phyloP scores from a whole-genome alignment of 2,888 invertebrate genomes.

The Bhutanitis thaidina region DNA sequence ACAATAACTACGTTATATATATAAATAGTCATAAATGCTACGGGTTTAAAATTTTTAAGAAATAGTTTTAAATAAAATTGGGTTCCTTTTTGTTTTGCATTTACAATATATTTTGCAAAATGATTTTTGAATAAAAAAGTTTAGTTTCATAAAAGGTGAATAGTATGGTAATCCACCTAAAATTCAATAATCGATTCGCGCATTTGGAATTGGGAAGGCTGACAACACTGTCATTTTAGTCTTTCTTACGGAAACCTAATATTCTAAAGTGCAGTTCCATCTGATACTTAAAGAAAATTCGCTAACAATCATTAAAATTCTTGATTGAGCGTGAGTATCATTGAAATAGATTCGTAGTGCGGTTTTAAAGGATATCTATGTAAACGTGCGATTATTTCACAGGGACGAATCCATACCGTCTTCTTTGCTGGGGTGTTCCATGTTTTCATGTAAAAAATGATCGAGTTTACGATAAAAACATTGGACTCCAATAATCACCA shows the following conservation, averaged over 20 bases:
- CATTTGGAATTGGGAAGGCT: background rate
- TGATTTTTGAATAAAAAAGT: no score
- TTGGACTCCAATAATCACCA: conserved; percentile 92
- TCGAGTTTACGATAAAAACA: conserved; percentile 93
- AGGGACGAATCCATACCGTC: background rate
- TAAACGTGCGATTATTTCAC: background rate
- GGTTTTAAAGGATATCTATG: background rate
- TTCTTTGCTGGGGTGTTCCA: background rate
- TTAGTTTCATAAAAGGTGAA: no score
- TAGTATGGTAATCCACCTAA: no score
- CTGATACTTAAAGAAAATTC: background rate
- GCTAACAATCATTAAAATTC: background rate
- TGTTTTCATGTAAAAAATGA: conserved; percentile 73
- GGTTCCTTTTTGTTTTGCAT: no score
- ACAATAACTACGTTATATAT: no score
- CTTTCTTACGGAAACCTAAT: background rate
- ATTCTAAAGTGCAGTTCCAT: background rate
- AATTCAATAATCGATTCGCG: no score
- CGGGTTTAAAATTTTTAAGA: no score
- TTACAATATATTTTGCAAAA: no score
- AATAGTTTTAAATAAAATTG: no score
- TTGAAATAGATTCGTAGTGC: background rate
- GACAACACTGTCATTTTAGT: background rate
- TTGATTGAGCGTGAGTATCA: background rate
- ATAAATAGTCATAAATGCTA: no score